Conservation (phyloP, 2,797 vertebrate species). For the Anguilla anguilla region DNA sequence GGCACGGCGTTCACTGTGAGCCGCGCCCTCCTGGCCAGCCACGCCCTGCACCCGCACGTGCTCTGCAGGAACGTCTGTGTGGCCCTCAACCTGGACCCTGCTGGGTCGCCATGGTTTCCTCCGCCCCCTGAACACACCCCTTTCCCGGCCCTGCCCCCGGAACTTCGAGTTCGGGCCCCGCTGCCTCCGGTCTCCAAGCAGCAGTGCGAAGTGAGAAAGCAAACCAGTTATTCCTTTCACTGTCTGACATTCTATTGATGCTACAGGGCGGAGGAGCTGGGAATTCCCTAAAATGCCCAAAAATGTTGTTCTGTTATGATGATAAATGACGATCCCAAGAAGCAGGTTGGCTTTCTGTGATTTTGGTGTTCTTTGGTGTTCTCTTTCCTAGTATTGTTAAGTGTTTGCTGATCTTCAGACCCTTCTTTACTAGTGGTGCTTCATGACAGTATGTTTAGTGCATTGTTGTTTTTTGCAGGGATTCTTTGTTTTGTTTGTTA, state of each 20-base stretch:
- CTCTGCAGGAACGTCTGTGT: constrained; percentile 82
- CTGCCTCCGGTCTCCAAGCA: constrained; percentile 64
- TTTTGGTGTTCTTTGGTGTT: not conserved
- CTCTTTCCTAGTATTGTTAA: not conserved
- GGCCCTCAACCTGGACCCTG: constrained; percentile 77
- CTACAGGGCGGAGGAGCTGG: not conserved
- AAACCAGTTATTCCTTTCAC: not conserved
- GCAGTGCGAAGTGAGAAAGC: constrained; percentile 78
- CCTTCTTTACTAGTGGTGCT: not conserved
- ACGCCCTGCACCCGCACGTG: constrained; percentile 80
- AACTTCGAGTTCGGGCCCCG: constrained; percentile 61
- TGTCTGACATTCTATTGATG: not conserved
- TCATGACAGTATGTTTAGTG: not conserved
- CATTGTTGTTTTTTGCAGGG: not conserved
- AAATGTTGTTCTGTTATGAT: not conserved
- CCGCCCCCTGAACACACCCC: constrained; percentile 70
- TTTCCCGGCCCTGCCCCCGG: constrained; percentile 66
- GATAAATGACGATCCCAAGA: not conserved
- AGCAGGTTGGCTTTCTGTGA: not conserved
- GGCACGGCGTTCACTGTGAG: constrained; percentile 76
- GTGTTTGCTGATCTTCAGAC: not conserved
- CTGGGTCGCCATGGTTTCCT: constrained; percentile 73
- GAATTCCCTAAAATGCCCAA: not conserved
- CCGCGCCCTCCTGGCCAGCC: constrained; percentile 61
- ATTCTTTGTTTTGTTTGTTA: not conserved